Evolutionary conservation across 35 echinoderm and acorn worm genomes (phyloP).

Genomic region (Anneissia japonica): DNA sequence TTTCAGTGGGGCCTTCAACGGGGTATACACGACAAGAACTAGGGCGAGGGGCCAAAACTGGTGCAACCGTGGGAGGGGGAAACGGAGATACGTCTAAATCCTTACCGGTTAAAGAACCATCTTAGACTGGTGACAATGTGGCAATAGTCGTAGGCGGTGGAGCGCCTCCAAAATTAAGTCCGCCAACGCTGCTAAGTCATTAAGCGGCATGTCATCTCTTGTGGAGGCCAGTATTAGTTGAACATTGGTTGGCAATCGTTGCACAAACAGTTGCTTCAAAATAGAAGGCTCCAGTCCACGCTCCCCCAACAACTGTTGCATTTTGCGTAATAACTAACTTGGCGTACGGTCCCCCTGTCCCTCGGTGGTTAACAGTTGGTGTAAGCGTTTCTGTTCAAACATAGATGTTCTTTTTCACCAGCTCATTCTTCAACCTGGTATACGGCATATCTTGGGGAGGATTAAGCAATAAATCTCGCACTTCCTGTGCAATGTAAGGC

Average conservation of each 20-base stretch:
- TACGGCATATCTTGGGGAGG: not conserved
- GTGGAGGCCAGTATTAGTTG: slow-evolving; percentile 44
- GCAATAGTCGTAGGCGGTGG: not conserved
- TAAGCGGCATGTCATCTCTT: not conserved
- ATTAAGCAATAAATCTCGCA: slow-evolving; percentile 27
- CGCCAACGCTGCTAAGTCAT: not conserved
- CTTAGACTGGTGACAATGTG: no score
- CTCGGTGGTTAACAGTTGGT: slow-evolving; percentile 32
- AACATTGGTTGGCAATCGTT: slow-evolving; percentile 38
- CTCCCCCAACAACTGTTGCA: slow-evolving; percentile 41
- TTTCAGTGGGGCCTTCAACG: no score
- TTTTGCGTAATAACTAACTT: slow-evolving; percentile 24
- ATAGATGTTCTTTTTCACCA: slow-evolving; percentile 10
- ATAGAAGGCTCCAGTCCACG: slow-evolving; percentile 15
- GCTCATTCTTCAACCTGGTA: slow-evolving; percentile 7
- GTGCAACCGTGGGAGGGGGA: no score
- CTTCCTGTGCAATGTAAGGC: slow-evolving; percentile 41
- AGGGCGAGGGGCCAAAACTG: no score
- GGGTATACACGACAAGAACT: no score
- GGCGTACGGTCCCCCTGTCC: slow-evolving; percentile 40
- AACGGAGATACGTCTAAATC: no score
- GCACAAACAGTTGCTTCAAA: slow-evolving; percentile 27
- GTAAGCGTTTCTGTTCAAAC: slow-evolving; percentile 30
- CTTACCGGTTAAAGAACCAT: no score
- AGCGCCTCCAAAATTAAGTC: not conserved